Evolutionary conservation across 2,113 vertebrate genomes (phyloP), one percentile per base, ranked within the genome.

Genomic region (Echinops telfairi): DNA sequence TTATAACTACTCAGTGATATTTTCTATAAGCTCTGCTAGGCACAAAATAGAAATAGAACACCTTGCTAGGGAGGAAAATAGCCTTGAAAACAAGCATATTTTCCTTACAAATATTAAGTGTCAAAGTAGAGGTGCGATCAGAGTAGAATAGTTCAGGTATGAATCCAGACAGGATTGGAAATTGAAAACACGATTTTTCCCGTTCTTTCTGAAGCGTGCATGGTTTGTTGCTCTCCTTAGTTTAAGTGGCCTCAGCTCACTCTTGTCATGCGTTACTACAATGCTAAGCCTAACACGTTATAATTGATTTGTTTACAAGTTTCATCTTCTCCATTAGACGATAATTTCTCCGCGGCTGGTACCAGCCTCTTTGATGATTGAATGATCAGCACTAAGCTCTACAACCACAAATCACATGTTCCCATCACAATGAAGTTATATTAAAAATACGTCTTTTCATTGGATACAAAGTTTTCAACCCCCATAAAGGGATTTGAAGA

Each of bases 231-330:
- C 10, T 15, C 57, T 90, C 36, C 31, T 79, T 83, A 68, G 40
- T 9, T 84, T 64, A 70, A 23, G 17, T 78, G 33, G 53, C 31
- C 83, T 91, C 80, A 36, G 38, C 36, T 33, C 53, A 29, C 31
- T 90, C 20, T 27, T 5, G 31, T 76, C 19, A 17, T 11, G 15
- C 64, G 1, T 88, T 31, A 38, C 33, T 71, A 73, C 17, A 40
- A 36, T 27, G 78, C 22, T 88, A 47, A 5, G 20, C 40, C 57
- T 27, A 62, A 83, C 16, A 53, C 40, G 33, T 29, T 86, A 16
- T 31, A 71, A 77, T 33, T 60, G 68, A 92, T 85, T 53, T 70
- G 83, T 90, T 95, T 94, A 76, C n/a, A 90, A 81, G 23, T 70
- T 70, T 90, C 25, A 38, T 62, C 31, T 95, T 84, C 36, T 71